A percentile compares a stretch with the other conserved stretches of the same genome.
Conservation (phyloP, 2,797 vertebrate species). For the Darevskia mixta region DNA sequence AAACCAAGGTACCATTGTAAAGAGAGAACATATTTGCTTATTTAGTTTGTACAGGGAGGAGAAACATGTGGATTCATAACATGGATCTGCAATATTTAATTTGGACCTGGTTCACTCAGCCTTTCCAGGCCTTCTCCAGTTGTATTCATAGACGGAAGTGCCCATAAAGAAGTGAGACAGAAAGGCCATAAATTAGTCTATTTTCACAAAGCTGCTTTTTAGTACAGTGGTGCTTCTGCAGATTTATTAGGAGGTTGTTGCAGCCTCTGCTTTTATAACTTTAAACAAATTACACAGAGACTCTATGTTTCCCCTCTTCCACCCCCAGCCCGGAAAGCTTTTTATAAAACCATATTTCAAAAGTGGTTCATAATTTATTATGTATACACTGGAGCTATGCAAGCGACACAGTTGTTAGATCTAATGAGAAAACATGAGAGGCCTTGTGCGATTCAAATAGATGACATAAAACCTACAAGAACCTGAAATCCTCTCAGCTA, state of each 20-base stretch:
- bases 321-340: constrained; percentile 27
- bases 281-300: constrained; percentile 71
- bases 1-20: too few relatives aligned
- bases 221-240: constrained; percentile 54
- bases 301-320: constrained; percentile 47
- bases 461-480: constrained; percentile 37
- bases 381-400: constrained; percentile 14
- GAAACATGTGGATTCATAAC: not conserved
- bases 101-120: not conserved
- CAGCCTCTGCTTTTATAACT: constrained; percentile 62
- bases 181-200: constrained; percentile 55
- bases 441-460: constrained; percentile 40
- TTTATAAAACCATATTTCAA: constrained; percentile 55
- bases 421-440: constrained; percentile 64
- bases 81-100: not conserved
- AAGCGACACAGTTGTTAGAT: constrained; percentile 34
- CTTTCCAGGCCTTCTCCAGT: constrained; percentile 5
- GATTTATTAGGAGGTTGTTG: constrained; percentile 68
- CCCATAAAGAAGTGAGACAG: constrained; percentile 40
- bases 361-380: constrained; percentile 69
- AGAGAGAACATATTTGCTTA: too few relatives aligned
- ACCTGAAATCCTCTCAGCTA: constrained; percentile 24
- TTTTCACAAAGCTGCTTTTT: constrained; percentile 40
- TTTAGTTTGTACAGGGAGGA: not conserved
- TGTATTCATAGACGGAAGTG: constrained; percentile 31